phyloP scores from a whole-genome alignment of 2,797 vertebrate species.

The Gastrophryne carolinensis region DNA sequence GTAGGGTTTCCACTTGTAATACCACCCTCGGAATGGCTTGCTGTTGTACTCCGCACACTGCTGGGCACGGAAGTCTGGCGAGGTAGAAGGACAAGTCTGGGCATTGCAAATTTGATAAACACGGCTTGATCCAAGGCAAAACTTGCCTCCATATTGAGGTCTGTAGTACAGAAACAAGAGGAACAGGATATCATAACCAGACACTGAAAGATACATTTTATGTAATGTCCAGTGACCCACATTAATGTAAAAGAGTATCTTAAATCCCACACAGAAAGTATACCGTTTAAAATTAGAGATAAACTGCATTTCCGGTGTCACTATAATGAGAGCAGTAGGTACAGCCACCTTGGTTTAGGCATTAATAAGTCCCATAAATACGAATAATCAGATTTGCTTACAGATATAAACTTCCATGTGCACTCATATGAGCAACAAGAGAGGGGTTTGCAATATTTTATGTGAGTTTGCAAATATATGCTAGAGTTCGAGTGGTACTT shows the following conservation, averaged over 20 bases:
- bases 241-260: neutral
- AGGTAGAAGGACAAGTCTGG: conserved; percentile 70
- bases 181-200: neutral
- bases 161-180: conserved; percentile 61
- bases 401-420: no score
- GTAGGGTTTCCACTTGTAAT: conserved; percentile 98
- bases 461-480: no score
- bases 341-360: no score
- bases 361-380: no score
- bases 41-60: conserved; percentile 96
- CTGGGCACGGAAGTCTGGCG: conserved; percentile 85
- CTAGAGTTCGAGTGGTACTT: no score
- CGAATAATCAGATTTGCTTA: no score
- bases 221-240: neutral
- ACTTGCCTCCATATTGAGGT: conserved; percentile 90
- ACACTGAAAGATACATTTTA: neutral
- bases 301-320: no score
- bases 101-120: conserved; percentile 86
- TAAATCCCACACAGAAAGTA: no score
- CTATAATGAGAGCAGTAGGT: no score
- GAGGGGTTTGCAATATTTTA: no score
- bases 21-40: conserved; percentile 96
- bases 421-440: no score
- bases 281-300: no score
- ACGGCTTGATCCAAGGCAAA: conserved; percentile 83